These are phyloP conservation scores for Antedon bifida DNA, from an alignment of 35 echinoderm and acorn worm species.

Conservation along the genomic window DNA sequence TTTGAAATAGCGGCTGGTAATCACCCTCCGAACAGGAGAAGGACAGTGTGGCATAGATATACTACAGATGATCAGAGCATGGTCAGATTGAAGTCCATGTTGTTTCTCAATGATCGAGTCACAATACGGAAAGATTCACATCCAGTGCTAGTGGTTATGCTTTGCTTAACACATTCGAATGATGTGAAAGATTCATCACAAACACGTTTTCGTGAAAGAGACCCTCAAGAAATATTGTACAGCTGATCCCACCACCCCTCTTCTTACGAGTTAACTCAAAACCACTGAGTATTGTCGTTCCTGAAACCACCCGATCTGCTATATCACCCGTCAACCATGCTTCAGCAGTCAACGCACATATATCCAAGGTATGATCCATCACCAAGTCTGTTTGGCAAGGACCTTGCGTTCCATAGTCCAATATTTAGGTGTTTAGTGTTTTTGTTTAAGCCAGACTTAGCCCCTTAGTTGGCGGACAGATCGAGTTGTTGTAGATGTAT, in stretches of 20 bases:
- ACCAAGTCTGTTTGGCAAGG: neutral
- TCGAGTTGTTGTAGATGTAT: too few relatives aligned
- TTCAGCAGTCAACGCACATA: neutral
- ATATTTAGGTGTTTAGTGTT: neutral
- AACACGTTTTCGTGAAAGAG: neutral
- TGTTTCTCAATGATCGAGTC: neutral
- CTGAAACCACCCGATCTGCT: neutral
- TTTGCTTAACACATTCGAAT: too few relatives aligned
- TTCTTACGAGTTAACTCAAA: neutral
- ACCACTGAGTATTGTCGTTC: neutral
- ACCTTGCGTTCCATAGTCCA: neutral
- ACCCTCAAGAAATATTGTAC: neutral
- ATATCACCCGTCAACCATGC: neutral
- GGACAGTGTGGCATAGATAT: neutral
- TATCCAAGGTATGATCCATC: neutral
- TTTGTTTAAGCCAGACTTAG: too few relatives aligned
- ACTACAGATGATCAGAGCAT: neutral
- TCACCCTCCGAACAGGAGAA: neutral
- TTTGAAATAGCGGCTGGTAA: neutral
- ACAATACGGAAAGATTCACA: neutral
- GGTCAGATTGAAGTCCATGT: neutral
- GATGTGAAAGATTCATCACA: neutral
- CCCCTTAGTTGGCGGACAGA: too few relatives aligned
- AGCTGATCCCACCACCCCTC: neutral
- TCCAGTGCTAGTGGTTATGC: too few relatives aligned